Percentiles rank a stretch among this genome's conserved stretches.
phyloP scores from a whole-genome alignment of 1,140 invertebrate species.

The Elymnias hypermnestra region DNA sequence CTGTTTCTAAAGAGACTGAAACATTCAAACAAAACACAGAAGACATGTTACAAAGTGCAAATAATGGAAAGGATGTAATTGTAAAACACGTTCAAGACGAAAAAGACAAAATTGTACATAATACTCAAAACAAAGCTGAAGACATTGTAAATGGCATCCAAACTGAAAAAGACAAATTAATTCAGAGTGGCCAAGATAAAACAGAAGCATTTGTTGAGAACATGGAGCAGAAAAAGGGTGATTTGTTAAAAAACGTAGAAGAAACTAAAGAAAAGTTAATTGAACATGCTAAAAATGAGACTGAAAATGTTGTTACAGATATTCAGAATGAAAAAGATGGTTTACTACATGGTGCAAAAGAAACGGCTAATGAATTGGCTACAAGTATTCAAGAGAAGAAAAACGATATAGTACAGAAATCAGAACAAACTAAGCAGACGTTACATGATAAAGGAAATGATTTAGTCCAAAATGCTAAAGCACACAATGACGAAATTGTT shows the following conservation, averaged over 20 bases:
- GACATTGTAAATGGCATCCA: constrained; percentile 6
- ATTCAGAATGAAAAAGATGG: constrained; percentile 4
- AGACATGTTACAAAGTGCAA: constrained; percentile 28
- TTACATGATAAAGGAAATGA: constrained; percentile 21
- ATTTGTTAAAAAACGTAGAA: constrained; percentile 9
- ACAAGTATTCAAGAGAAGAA: constrained; percentile 17
- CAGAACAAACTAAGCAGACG: constrained; percentile 10
- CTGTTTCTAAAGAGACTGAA: constrained; percentile 40
- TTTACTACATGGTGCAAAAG: constrained; percentile 17
- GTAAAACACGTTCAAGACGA: constrained; percentile 17
- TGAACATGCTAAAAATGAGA: constrained; percentile 19
- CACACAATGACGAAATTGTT: constrained; percentile 16
- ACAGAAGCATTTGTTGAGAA: constrained; percentile 1
- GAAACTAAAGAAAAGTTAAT: constrained; percentile 18
- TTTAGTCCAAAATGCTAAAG: constrained; percentile 27
- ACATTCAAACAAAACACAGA: constrained; percentile 46
- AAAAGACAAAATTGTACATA: constrained; percentile 6
- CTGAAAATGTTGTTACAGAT: constrained; percentile 2
- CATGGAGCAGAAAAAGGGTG: constrained; percentile 10
- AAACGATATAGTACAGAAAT: constrained; percentile 1
- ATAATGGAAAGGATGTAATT: constrained; percentile 15
- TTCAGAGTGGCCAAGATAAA: constrained; percentile 18
- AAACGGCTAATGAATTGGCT: neutral
- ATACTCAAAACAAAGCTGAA: neutral
- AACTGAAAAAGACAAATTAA: constrained; percentile 23